phyloP scores from a whole-genome alignment of 2,888 invertebrate genomes.

The Mythimna ferrago region DNA sequence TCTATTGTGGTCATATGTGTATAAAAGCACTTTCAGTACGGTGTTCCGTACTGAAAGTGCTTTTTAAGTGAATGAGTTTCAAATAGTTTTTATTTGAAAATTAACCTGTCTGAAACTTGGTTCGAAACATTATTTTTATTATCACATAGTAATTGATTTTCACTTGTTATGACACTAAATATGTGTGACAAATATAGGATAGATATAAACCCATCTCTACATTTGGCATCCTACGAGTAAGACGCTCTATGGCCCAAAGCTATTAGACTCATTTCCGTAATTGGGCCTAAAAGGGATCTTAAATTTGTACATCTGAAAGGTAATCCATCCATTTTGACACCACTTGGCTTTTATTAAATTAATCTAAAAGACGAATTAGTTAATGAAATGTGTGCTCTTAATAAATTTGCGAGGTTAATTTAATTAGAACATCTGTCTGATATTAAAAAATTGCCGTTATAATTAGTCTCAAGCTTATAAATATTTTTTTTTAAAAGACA shows the following conservation, averaged over 20 bases:
- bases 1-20: not conserved
- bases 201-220: not conserved
- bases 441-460: not conserved
- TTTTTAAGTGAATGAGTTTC: no score
- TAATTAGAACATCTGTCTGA: conserved; percentile 18
- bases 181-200: no score
- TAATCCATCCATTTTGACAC: conserved; percentile 9
- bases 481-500: no score
- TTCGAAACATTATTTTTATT: no score
- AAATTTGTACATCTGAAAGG: not conserved
- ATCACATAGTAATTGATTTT: no score
- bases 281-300: not conserved
- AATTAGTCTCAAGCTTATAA: not conserved
- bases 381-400: conserved; percentile 20
- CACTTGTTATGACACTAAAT: no score
- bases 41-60: no score
- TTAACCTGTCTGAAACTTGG: no score
- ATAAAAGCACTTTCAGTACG: no score
- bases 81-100: no score
- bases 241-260: not conserved
- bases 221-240: not conserved
- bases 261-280: not conserved
- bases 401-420: conserved; percentile 58
- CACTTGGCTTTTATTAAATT: conserved; percentile 27
- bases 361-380: conserved; percentile 27